Percentiles rank a stretch among this genome's conserved stretches.
Evolutionary conservation across 2,888 invertebrate species (phyloP).

Genomic region (Drosophila testacea): DNA sequence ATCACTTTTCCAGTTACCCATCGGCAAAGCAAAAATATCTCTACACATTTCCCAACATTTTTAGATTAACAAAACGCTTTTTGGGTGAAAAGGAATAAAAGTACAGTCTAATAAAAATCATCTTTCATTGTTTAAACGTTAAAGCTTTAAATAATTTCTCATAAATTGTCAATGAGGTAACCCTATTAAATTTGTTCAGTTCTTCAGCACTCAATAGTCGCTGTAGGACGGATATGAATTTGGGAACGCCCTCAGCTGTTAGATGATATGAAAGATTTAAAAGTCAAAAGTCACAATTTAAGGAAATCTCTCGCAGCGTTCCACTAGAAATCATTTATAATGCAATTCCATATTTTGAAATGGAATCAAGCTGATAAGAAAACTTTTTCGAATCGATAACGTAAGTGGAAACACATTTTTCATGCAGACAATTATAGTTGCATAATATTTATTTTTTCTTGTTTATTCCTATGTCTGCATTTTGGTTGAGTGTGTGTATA

Average conservation of each 20-base stretch:
- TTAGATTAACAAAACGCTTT: not conserved
- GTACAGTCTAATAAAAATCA: not conserved
- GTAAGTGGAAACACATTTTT: not conserved
- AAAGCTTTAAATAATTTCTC: no score
- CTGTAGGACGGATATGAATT: no score
- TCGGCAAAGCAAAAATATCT: not conserved
- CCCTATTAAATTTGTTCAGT: no score
- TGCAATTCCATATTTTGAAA: no score
- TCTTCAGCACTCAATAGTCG: no score
- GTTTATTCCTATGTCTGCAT: conserved; percentile 14
- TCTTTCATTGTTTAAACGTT: not conserved
- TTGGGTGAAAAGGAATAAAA: not conserved
- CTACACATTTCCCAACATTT: not conserved
- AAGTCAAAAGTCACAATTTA: no score
- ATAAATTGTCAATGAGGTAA: no score
- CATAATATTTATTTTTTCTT: conserved; percentile 6
- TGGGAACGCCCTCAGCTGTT: no score
- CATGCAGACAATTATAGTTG: not conserved
- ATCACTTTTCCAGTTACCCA: conserved; percentile 33
- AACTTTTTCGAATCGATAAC: not conserved
- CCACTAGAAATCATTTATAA: no score
- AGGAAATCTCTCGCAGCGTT: no score
- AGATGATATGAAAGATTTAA: no score
- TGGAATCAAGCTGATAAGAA: not conserved
- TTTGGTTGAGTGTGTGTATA: not conserved